Evolutionary conservation across 2,113 vertebrate species (phyloP).

Genomic region (Passer domesticus): DNA sequence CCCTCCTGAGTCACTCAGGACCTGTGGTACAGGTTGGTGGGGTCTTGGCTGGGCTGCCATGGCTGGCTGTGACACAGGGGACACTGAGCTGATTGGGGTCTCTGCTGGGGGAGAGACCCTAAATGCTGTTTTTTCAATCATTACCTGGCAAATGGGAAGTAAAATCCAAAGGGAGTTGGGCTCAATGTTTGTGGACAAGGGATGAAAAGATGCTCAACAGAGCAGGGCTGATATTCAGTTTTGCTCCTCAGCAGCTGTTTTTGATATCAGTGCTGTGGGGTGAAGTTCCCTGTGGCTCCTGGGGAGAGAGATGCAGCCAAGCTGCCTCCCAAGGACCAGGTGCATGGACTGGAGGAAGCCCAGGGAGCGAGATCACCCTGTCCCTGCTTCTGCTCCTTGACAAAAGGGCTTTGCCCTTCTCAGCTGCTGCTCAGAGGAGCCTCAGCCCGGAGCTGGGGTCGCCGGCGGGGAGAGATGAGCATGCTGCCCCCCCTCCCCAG

Average conservation of each 20-base stretch:
- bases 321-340: not conserved
- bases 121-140: not conserved
- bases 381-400: not conserved
- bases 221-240: not conserved
- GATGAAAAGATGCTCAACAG: not conserved
- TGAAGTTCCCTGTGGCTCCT: not conserved
- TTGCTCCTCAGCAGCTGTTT: not conserved
- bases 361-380: not conserved
- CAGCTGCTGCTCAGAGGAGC: not conserved
- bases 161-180: not conserved
- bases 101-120: not conserved
- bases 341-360: not conserved
- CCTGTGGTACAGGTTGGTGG: not conserved
- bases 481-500: not conserved
- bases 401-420: not conserved
- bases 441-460: not conserved
- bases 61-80: not conserved
- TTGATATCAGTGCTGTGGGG: fast-evolving
- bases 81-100: not conserved
- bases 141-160: not conserved
- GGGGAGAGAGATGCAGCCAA: not conserved
- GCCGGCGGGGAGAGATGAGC: not conserved
- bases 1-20: fast-evolving
- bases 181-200: not conserved
- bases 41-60: not conserved